Percentiles rank a stretch among this genome's conserved stretches.
Conservation (phyloP, 2,888 invertebrate genomes). For the Phyto melanocephala region DNA sequence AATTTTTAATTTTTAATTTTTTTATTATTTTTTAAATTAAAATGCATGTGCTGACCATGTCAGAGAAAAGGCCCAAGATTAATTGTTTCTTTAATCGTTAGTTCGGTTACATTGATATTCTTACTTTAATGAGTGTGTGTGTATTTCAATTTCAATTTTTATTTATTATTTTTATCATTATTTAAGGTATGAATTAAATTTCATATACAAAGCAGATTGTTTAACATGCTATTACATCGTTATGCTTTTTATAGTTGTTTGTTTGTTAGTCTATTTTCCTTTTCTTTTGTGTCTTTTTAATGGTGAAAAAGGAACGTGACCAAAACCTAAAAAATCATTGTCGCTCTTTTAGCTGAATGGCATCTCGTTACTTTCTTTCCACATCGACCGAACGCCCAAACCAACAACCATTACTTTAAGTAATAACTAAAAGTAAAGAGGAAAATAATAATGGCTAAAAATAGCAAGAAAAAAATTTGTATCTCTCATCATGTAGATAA, state of each 20-base stretch:
- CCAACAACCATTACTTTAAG: conserved; percentile 30
- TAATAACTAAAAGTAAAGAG: not conserved
- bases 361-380: conserved; percentile 29
- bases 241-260: conserved; percentile 24
- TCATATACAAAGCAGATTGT: conserved; percentile 12
- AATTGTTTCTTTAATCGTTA: conserved; percentile 48
- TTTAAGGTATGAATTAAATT: not conserved
- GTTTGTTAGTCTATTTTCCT: not conserved
- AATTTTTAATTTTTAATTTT: too few species aligned
- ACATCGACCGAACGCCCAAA: not conserved
- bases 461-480: not conserved
- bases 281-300: conserved; percentile 3
- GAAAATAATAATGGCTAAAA: conserved; percentile 4
- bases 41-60: conserved; percentile 48
- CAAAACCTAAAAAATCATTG: conserved; percentile 47
- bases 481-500: conserved; percentile 2
- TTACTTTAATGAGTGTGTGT: not conserved
- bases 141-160: not conserved
- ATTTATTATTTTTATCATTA: not conserved
- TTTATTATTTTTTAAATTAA: too few species aligned
- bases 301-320: conserved; percentile 54
- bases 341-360: not conserved
- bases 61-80: conserved; percentile 45
- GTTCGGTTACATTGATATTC: conserved; percentile 1
- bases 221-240: conserved; percentile 49